Evolutionary conservation across 2,113 vertebrate species (phyloP).

Genomic region (Plestiodon gilberti): DNA sequence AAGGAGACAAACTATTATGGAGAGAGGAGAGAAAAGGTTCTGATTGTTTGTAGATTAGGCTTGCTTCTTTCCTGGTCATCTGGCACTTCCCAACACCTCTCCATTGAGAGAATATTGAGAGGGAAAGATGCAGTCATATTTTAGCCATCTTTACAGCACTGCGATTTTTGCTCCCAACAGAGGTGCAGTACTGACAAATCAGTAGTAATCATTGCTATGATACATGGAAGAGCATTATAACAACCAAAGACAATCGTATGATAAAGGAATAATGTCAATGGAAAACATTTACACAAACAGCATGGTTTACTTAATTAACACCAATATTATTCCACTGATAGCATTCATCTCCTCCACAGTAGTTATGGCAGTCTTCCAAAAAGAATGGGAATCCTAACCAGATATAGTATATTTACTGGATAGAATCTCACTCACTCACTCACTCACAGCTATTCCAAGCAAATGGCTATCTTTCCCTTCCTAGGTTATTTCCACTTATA

Average conservation of each 20-base stretch:
- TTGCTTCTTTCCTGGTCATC: background rate
- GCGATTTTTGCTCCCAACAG: background rate
- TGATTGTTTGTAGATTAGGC: background rate
- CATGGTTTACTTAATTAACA: constrained; percentile 8
- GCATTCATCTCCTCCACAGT: background rate
- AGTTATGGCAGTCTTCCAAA: constrained; percentile 20
- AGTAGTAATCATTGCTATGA: background rate
- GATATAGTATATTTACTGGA: background rate
- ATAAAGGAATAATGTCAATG: background rate
- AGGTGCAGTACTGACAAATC: background rate
- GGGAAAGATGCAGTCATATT: background rate
- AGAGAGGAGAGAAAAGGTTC: background rate
- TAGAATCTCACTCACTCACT: background rate
- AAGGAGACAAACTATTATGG: background rate
- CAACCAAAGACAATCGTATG: background rate
- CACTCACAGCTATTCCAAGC: background rate
- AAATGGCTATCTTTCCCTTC: background rate
- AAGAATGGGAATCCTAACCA: background rate
- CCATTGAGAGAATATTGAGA: background rate
- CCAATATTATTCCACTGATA: constrained; percentile 1
- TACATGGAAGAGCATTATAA: background rate
- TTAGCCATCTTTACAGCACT: background rate
- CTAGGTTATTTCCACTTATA: background rate
- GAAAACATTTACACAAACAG: constrained; percentile 2
- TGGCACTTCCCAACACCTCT: background rate